These are phyloP conservation scores for Siphamia tubifer DNA, from an alignment of 2,113 vertebrate genomes.

Conservation along the genomic window DNA sequence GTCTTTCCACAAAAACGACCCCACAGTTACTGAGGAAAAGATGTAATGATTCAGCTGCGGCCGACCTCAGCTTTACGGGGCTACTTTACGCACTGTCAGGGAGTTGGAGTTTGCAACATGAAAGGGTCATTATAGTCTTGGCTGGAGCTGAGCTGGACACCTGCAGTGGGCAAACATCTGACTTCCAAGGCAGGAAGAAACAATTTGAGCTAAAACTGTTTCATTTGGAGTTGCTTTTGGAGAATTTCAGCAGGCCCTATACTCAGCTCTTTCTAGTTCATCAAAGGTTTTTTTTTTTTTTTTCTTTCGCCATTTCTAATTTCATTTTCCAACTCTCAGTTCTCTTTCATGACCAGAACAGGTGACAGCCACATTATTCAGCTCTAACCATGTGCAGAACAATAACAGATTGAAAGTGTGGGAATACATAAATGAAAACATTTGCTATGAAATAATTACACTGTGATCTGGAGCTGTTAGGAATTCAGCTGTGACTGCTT, in stretches of 20 bases:
- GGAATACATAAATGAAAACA: conserved; percentile 58
- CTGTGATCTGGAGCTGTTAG: conserved; percentile 39
- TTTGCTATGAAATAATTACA: conserved; percentile 51
- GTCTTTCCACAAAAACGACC: not conserved
- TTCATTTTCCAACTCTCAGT: conserved; percentile 26
- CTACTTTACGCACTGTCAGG: conserved; percentile 20
- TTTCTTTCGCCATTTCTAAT: no score
- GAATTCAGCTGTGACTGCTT: conserved; percentile 49
- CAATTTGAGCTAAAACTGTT: conserved; percentile 36
- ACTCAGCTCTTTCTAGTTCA: not conserved
- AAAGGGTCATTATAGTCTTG: conserved; percentile 23
- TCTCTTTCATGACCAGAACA: conserved; percentile 21
- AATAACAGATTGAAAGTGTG: conserved; percentile 37
- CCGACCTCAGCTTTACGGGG: conserved; percentile 21
- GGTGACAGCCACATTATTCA: conserved; percentile 38
- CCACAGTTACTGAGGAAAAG: not conserved
- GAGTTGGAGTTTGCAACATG: conserved; percentile 12
- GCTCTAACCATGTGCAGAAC: conserved; percentile 5
- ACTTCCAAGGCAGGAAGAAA: conserved; percentile 19
- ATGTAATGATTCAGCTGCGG: conserved; percentile 10
- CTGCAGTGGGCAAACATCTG: conserved; percentile 43
- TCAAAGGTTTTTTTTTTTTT: not conserved
- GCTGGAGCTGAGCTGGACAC: conserved; percentile 13
- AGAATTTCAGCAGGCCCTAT: conserved; percentile 7
- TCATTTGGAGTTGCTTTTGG: conserved; percentile 8